Conservation (phyloP, 2,888 invertebrate genomes). For the Chironomus tentans region DNA sequence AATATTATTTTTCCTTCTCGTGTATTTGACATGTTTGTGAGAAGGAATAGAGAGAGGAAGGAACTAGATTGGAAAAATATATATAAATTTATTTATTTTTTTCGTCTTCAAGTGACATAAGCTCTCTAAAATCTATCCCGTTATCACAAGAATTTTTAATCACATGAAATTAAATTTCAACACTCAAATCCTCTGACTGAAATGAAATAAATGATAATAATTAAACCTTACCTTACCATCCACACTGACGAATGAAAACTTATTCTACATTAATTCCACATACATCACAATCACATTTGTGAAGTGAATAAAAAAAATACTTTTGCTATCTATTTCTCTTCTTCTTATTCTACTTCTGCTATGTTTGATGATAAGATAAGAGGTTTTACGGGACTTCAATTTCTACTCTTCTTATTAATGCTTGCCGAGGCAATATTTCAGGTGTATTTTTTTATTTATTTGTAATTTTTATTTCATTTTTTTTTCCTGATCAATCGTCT, state of each 20-base stretch:
- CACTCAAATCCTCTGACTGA: background rate
- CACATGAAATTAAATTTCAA: background rate
- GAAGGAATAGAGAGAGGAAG: background rate
- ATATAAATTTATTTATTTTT: too few species aligned
- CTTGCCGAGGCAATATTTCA: background rate
- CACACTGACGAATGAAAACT: background rate
- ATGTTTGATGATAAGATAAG: background rate
- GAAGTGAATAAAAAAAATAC: background rate
- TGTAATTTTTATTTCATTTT: background rate
- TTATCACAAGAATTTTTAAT: background rate
- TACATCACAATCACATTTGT: background rate
- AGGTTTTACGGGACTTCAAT: background rate
- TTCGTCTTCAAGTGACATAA: too few species aligned
- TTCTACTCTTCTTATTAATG: background rate
- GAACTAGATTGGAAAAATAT: background rate
- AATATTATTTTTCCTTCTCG: background rate
- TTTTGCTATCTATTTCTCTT: background rate
- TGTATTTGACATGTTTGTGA: slow-evolving; percentile 8
- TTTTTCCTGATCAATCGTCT: background rate
- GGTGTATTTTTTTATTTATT: background rate
- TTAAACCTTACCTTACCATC: background rate
- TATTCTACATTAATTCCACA: background rate
- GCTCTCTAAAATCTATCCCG: too few species aligned
- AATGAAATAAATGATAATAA: background rate
- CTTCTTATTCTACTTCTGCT: background rate